Evolutionary conservation across 2,888 invertebrate genomes (phyloP), one percentile per base, ranked within the genome.

Genomic region (Polyploca ridens): DNA sequence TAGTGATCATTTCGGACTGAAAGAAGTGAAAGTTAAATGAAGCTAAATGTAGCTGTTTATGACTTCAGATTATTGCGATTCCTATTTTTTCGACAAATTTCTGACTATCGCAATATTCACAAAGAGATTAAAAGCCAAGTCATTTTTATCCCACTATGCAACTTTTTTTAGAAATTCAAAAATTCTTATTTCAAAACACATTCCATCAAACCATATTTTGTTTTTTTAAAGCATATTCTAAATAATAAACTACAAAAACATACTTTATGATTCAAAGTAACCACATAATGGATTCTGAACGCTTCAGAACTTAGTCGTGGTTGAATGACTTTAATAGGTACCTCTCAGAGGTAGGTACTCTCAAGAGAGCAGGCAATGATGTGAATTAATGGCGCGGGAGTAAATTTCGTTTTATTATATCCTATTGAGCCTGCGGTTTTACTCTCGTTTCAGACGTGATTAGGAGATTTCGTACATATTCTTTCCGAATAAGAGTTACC

Each of bases 251-350:
- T 49, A 16, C 6, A n/a, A 49, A 49, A 54, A 54, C 19, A 5
- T 49, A 19, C 54, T n/a, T 54, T 19, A 16, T 10, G 54, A 54
- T 5, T 54, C 54, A 54, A 54, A 19, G 54, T 54, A 19, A 54
- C 54, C 54, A 19, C 54, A 54, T 19, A 54, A 54, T 54, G 19
- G 54, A 54, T 54, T 49, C 49, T 54, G 8, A 54, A 54, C 54
- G 54, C 54, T 54, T 54, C 54, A 19, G 54, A 54, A 19, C 54
- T 19, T 10, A 54, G 14, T 10, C 19, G 7, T 19, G 54, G 16
- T 54, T 54, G 16, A 54, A 19, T 54, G 54, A 19, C 1, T 54
- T 19, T 54, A 54, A 54, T 54, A 35, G 35, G 6, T 35, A 54
- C 54, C 19, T 54, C n/a, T n/a, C n/a, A n/a, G n/a, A n/a, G n/a